Evolutionary conservation across 30 jellyfish, hydroid and myxozoan genomes (phyloP), one percentile per base, ranked within the genome.

Genomic region (Sanderia malayensis): DNA sequence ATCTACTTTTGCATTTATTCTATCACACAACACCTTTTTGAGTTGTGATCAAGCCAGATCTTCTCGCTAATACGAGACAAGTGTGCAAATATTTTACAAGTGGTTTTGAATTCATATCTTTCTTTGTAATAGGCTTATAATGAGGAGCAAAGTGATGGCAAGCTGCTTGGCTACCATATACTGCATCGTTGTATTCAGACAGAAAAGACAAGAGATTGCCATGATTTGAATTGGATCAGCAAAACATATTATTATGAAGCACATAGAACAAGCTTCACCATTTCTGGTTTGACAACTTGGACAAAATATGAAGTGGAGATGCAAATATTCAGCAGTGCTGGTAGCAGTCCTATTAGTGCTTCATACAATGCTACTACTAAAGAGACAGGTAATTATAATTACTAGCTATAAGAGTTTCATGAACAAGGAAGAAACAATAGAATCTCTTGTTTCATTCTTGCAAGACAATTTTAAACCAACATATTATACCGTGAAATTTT

Each of bases 311-410:
- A 80, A 46, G 30, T 80, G 22, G 58, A 0, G 28, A 60, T 70
- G 0, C 44, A 58, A 31, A 84, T 47, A 11, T 80, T 10, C 44
- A 80, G 68, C 80, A 23, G 41, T 25, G 79, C 82, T 22, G 85
- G 92, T 23, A 70, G 29, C 1, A 80, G 84, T 46, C 80, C 80
- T 4, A 65, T 10, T 7, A 58, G 58, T 29, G 31, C 19, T 23
- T 27, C 49, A 27, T 2, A 3, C 6, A 45, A 18, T 30, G 62
- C 23, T 0, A 67, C 74, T 1, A 80, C 92, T 8, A 44, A 1
- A 17, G 84, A 80, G 68, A 69, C 62, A 80, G 84, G 92, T 80
- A 68, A 17, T n/a, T n/a, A n/a, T n/a, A n/a, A n/a, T n/a, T n/a
- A n/a, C n/a, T n/a, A n/a, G n/a, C n/a, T n/a, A n/a, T n/a, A n/a